Evolutionary conservation across 2,888 invertebrate species (phyloP), one percentile per base, ranked within the genome.

Genomic region (Eristalinus sepulchralis): DNA sequence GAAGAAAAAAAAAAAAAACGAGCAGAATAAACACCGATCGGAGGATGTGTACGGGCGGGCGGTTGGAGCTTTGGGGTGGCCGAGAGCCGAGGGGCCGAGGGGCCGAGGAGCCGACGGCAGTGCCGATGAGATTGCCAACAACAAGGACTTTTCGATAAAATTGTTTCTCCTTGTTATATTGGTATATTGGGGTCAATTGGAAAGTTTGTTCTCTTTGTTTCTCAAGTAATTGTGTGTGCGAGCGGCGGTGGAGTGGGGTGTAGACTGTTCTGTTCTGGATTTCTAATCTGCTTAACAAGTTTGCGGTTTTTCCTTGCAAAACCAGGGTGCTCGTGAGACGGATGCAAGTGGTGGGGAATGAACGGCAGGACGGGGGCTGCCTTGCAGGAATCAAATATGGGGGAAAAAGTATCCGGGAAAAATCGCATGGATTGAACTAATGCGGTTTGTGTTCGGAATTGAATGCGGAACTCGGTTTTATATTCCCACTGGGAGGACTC

Each of bases 251-350:
- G 39, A 31, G 33, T n/a, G 39, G 39, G 22, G 17, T 17, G 8
- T n/a, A n/a, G 47, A 17, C 17, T n/a, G 17, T n/a, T 47, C 17
- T 72, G 63, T 72, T 85, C 68, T 77, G 82, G 77, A 82, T 72
- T 85, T 82, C 85, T 85, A 85, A 85, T 82, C 85, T 85, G 77
- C 85, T 85, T 85, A 85, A 85, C 85, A 85, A 85, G 77, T 82
- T 85, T 85, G 82, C 68, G 59, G 72, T 82, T 75, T 71, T 64
- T 53, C 66, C 75, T 73, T 80, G 62, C 39, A 60, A 4, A n/a
- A 13, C 39, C 39, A 39, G 2, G 11, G 36, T 13, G 20, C 11
- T 55, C 2, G 55, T n/a, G n/a, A n/a, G n/a, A n/a, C n/a, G n/a
- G 24, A 17, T 57, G 10, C 20, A 57, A n/a, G 10, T 1, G 57